Percentiles rank a stretch among this genome's conserved stretches.
Evolutionary conservation across 2,113 vertebrate genomes (phyloP).

Genomic region (Prietella phreatophila): DNA sequence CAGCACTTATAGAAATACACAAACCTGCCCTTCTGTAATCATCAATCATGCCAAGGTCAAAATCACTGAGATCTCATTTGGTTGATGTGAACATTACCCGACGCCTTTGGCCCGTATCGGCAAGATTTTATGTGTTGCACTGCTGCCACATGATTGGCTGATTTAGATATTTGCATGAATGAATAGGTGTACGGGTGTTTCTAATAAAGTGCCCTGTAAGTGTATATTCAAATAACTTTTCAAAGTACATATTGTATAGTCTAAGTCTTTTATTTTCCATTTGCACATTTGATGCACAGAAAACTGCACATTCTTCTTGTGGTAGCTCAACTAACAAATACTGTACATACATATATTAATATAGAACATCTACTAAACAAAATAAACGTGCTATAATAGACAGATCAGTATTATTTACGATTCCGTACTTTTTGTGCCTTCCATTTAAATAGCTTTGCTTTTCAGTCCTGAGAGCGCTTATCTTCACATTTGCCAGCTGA

Average conservation of each 20-base stretch:
- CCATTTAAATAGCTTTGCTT: neutral
- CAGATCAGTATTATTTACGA: neutral
- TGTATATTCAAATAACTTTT: neutral
- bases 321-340: neutral
- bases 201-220: neutral
- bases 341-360: neutral
- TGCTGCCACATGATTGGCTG: neutral
- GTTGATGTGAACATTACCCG: neutral
- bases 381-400: neutral
- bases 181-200: neutral
- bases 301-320: neutral
- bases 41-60: neutral
- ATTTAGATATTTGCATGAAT: neutral
- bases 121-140: neutral
- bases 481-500: neutral
- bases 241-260: neutral
- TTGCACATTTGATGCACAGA: neutral
- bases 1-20: neutral
- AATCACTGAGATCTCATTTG: neutral
- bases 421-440: neutral
- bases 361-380: neutral
- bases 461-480: neutral
- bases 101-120: neutral
- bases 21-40: neutral
- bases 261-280: neutral